Evolutionary conservation across 2,888 invertebrate genomes (phyloP).

Genomic region (Shargacucullia verbasci): DNA sequence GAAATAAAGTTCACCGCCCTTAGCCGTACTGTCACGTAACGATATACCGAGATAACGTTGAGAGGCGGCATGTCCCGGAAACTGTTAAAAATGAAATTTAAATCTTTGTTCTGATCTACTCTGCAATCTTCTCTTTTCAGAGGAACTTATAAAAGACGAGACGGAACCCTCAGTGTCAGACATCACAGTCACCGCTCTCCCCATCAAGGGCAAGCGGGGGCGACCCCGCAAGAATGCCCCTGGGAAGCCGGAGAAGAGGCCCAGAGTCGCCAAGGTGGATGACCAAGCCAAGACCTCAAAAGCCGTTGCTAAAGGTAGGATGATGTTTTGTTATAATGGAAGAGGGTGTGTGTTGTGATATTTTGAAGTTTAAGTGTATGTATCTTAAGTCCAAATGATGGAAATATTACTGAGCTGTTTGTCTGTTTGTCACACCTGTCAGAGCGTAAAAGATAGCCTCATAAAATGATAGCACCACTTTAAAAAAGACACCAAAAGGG

Average conservation of each 20-base stretch:
- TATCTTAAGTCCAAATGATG: too few species aligned
- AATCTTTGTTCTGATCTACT: too few species aligned
- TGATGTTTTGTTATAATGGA: not conserved
- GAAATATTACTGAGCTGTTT: too few species aligned
- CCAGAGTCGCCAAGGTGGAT: slow-evolving; percentile 43
- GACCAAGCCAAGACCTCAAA: slow-evolving; percentile 57
- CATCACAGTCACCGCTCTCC: slow-evolving; percentile 60
- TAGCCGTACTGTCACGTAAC: too few species aligned
- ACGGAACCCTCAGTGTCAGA: slow-evolving; percentile 62
- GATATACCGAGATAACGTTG: too few species aligned
- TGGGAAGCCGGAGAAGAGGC: slow-evolving; percentile 65
- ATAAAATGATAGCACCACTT: too few species aligned
- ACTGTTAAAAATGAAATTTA: too few species aligned
- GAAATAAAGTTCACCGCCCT: too few species aligned
- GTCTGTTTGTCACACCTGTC: too few species aligned
- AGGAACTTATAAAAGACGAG: slow-evolving; percentile 61
- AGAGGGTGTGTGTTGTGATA: slow-evolving; percentile 15
- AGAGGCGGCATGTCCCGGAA: too few species aligned
- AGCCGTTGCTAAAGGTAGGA: slow-evolving; percentile 77
- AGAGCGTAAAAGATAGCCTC: too few species aligned
- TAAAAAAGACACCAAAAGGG: too few species aligned
- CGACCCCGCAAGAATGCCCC: slow-evolving; percentile 68
- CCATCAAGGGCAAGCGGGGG: slow-evolving; percentile 70
- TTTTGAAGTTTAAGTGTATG: not conserved
- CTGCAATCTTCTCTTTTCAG: slow-evolving; percentile 35